These are phyloP conservation scores for Neotragus moschatus DNA, from an alignment of 2,113 vertebrate species.

Conservation along the genomic window DNA sequence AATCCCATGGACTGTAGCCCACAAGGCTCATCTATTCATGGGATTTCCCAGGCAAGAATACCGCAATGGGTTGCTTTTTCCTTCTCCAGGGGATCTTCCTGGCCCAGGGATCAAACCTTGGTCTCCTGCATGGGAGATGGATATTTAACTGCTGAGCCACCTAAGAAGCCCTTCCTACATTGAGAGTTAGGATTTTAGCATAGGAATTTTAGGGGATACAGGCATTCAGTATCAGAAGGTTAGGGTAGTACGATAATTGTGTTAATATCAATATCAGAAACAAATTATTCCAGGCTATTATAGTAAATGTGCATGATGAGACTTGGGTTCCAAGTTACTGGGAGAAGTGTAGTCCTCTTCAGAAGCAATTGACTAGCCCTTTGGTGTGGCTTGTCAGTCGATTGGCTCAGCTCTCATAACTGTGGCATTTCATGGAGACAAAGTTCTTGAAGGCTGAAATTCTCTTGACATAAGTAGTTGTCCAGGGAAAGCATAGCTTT, in stretches of 20 bases:
- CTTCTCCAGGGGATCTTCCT: neutral
- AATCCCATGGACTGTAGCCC: neutral
- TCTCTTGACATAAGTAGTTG: neutral
- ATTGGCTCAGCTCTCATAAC: constrained; percentile 4
- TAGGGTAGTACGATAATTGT: neutral
- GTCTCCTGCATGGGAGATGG: neutral
- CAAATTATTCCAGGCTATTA: neutral
- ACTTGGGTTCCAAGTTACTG: neutral
- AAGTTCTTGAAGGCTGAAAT: neutral
- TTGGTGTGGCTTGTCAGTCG: neutral
- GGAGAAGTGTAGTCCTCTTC: neutral
- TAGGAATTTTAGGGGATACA: neutral
- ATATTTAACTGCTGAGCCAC: neutral
- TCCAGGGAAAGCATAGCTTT: constrained; percentile 23
- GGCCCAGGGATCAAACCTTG: neutral
- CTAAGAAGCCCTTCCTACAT: neutral
- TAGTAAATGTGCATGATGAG: neutral
- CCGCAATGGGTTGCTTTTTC: neutral
- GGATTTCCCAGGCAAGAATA: neutral
- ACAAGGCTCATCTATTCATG: neutral
- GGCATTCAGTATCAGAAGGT: neutral
- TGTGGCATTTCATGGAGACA: neutral
- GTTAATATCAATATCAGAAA: neutral
- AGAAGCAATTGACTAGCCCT: neutral
- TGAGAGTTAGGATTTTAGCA: neutral